phyloP scores from a whole-genome alignment of 1,140 invertebrate genomes.

The Drosophila tristis region DNA sequence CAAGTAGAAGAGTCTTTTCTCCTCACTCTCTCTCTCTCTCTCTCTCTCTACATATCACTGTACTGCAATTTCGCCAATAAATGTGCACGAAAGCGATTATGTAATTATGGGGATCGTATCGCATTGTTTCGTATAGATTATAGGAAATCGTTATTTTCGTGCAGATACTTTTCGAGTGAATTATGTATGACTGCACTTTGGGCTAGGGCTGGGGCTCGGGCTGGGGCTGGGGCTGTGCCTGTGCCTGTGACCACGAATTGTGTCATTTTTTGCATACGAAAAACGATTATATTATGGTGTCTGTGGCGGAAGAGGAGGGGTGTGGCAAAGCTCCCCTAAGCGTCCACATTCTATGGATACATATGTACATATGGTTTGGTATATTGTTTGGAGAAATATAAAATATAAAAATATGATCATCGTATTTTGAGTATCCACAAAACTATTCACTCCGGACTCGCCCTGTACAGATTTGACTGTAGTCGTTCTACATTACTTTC shows the following conservation, averaged over 20 bases:
- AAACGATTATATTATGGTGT: slow-evolving; percentile 13
- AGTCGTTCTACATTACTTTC: no score
- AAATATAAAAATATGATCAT: no score
- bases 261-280: slow-evolving; percentile 68
- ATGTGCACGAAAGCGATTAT: slow-evolving; percentile 46
- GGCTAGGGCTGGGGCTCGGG: not conserved
- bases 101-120: slow-evolving; percentile 26
- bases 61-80: slow-evolving; percentile 19
- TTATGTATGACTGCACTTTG: slow-evolving; percentile 43
- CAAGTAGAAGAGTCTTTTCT: no score
- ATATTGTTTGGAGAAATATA: no score
- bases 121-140: slow-evolving; percentile 27
- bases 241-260: slow-evolving; percentile 26
- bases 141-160: slow-evolving; percentile 24
- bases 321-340: no score
- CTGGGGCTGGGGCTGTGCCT: not conserved
- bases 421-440: no score
- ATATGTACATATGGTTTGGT: no score
- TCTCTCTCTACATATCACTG: no score
- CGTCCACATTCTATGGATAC: no score
- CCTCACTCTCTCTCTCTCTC: no score
- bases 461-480: no score
- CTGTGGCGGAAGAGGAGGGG: not conserved
- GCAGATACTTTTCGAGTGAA: slow-evolving; percentile 11
- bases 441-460: not conserved